phyloP scores from a whole-genome alignment of 2,888 invertebrate genomes.

The Acleris emargana region DNA sequence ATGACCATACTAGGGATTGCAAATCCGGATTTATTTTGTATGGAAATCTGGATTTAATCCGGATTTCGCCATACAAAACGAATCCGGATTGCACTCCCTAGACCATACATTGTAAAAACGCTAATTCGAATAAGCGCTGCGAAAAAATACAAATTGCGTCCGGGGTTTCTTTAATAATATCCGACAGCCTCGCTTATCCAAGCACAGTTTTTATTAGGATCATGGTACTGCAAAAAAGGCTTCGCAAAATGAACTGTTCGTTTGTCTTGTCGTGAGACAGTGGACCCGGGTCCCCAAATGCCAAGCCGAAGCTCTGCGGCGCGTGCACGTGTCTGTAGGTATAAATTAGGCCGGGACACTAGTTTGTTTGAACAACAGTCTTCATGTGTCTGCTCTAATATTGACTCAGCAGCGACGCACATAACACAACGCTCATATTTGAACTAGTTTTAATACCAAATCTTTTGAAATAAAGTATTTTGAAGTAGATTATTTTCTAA shows the following conservation, averaged over 20 bases:
- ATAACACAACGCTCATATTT: conserved; percentile 55
- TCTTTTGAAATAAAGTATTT: conserved; percentile 13
- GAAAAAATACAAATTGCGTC: too few species aligned
- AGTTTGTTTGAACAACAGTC: conserved; percentile 66
- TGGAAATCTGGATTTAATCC: too few species aligned
- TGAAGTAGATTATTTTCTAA: neutral
- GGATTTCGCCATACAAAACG: too few species aligned
- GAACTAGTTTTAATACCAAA: conserved; percentile 60
- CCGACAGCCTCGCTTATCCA: too few species aligned
- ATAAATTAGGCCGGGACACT: conserved; percentile 70
- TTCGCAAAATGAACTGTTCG: neutral
- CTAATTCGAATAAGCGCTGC: too few species aligned
- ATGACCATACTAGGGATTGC: too few species aligned
- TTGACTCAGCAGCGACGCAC: conserved; percentile 64
- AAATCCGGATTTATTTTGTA: too few species aligned
- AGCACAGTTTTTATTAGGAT: too few species aligned
- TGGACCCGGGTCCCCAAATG: conserved; percentile 17
- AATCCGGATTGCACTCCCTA: too few species aligned
- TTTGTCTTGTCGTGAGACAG: conserved; percentile 4
- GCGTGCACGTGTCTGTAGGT: conserved; percentile 55
- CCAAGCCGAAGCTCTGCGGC: conserved; percentile 37
- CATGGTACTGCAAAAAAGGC: too few species aligned
- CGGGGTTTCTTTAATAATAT: too few species aligned
- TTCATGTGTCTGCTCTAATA: conserved; percentile 57
- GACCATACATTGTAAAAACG: too few species aligned